Evolutionary conservation across 1,140 invertebrate species (phyloP).

Genomic region (Heliothis subflexa): DNA sequence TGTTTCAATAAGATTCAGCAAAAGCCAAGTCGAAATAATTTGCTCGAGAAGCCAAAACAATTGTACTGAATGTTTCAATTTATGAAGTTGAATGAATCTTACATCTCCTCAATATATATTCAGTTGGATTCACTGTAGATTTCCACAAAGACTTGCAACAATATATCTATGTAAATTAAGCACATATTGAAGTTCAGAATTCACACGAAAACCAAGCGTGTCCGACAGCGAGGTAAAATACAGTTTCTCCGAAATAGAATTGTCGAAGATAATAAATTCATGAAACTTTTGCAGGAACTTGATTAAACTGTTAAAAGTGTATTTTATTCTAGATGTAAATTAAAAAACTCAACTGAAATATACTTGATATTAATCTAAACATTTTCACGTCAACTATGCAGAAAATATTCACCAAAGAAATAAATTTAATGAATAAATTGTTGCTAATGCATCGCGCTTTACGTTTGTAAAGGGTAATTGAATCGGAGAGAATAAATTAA

Average conservation of each 20-base stretch:
- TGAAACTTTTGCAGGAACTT: not conserved
- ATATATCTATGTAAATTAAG: conserved; percentile 22
- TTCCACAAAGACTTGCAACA: conserved; percentile 2
- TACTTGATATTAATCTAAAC: conserved; percentile 6
- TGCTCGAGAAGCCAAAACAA: not conserved
- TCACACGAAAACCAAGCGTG: not conserved
- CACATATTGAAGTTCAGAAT: conserved; percentile 1
- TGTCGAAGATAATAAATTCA: no score
- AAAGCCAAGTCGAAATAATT: no score
- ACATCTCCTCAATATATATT: conserved; percentile 12
- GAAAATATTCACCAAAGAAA: conserved; percentile 20
- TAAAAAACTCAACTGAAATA: not conserved
- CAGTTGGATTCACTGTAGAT: not conserved
- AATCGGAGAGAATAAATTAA: conserved; percentile 27
- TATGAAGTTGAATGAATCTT: conserved; percentile 6
- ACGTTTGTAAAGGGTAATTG: conserved; percentile 13
- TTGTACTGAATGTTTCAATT: not conserved
- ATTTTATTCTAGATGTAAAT: not conserved
- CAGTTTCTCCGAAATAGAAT: no score
- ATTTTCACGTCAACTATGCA: conserved; percentile 12
- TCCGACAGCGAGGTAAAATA: not conserved
- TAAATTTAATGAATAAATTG: conserved; percentile 28
- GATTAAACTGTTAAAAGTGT: not conserved
- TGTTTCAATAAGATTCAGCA: no score
- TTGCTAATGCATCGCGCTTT: conserved; percentile 21